Conservation (phyloP, 2,797 vertebrate genomes). For the Pteronotus mesoamericanus region DNA sequence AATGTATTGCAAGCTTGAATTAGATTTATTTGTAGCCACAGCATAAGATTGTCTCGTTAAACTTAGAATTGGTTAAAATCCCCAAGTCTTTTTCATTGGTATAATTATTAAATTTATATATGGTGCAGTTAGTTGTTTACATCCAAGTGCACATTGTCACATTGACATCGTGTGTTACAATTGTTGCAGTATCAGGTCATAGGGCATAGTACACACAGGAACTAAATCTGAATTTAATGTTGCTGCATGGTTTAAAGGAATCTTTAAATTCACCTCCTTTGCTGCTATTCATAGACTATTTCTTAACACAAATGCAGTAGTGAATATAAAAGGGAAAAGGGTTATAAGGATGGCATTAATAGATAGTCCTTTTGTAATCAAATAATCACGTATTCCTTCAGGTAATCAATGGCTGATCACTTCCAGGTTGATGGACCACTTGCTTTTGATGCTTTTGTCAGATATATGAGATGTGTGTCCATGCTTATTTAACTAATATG, state of each 20-base stretch:
- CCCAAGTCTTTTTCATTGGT: neutral
- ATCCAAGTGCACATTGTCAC: neutral
- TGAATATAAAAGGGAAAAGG: neutral
- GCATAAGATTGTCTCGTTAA: neutral
- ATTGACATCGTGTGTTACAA: neutral
- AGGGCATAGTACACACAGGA: neutral
- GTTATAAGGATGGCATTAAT: neutral
- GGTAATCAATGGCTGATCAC: neutral
- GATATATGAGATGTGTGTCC: neutral
- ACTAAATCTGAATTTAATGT: neutral
- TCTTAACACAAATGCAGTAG: neutral
- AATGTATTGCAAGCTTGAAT: neutral
- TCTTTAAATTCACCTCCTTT: neutral
- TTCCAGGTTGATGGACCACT: neutral
- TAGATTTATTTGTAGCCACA: neutral
- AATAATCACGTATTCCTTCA: neutral
- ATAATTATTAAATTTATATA: neutral
- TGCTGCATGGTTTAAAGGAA: neutral
- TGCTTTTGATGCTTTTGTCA: neutral
- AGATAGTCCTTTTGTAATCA: neutral
- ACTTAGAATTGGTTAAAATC: constrained; percentile 9
- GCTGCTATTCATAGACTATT: neutral
- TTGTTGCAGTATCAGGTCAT: neutral
- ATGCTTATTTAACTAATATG: neutral
- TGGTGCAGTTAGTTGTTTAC: neutral